Evolutionary conservation across 2,888 invertebrate species (phyloP).

Genomic region (Holacanthella duospinosa): DNA sequence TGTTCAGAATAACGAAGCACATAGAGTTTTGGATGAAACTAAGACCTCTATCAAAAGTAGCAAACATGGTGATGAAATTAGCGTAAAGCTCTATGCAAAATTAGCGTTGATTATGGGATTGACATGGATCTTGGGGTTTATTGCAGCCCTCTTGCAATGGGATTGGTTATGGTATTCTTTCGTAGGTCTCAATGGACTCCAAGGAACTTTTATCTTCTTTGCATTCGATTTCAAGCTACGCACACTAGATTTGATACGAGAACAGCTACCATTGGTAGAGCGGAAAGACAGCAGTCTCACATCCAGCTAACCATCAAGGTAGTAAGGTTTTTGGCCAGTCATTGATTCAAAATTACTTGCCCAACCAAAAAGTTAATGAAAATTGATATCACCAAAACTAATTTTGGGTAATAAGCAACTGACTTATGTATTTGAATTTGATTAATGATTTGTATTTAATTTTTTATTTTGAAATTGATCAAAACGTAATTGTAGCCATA

Average conservation of each 20-base stretch:
- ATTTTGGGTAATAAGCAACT: too few relatives aligned
- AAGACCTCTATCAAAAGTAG: conserved; percentile 3
- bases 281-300: background rate
- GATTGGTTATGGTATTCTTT: conserved; percentile 43
- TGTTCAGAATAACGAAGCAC: conserved; percentile 23
- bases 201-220: conserved; percentile 44
- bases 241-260: conserved; percentile 32
- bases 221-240: conserved; percentile 40
- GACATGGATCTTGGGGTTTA: conserved; percentile 44
- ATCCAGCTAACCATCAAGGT: background rate
- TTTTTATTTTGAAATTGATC: too few relatives aligned
- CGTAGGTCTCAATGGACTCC: conserved; percentile 44
- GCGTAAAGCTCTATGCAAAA: conserved; percentile 41
- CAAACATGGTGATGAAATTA: conserved; percentile 21
- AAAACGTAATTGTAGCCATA: too few relatives aligned
- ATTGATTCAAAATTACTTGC: too few relatives aligned
- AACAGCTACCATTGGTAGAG: conserved; percentile 9
- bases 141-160: conserved; percentile 40
- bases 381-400: too few relatives aligned
- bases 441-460: too few relatives aligned
- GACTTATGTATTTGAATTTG: too few relatives aligned
- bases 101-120: conserved; percentile 44
- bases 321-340: too few relatives aligned
- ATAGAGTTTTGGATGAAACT: conserved; percentile 14
- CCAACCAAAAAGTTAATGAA: too few relatives aligned